Evolutionary conservation across 2,888 invertebrate species (phyloP), one percentile per base, ranked within the genome.

Genomic region (Aspidiotus destructor): DNA sequence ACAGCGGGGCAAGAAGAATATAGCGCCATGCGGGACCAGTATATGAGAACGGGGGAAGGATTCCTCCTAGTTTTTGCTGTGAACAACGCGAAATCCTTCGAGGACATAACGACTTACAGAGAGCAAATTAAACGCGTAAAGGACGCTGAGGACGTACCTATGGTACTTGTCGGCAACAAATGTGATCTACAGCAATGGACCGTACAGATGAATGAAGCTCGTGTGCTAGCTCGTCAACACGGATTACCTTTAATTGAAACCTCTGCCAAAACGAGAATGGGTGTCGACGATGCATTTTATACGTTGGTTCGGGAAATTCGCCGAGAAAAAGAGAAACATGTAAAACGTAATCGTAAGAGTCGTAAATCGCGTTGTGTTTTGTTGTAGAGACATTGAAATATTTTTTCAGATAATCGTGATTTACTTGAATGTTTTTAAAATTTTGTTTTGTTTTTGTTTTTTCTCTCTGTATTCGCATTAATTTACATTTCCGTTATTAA

Each of bases 1-100:
- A 99, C 99, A 71, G 99, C 99, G 68, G 99, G 99, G 72, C 99
- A 99, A 85, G 99, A 99, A 80, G 98, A 99, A 81, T 99, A 98
- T 80, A 83, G 96, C 77, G 98, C 98, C 73, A 99, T 99, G 98
- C 82, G 98, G 75, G 99, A 99, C 81, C 98, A 99, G 84, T 99
- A 99, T 80, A 98, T 99, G 98, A 84, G 98, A 76, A 99, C 98
- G 62, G 98, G 98, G 52, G 98, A 99, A 81, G 98, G 99, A 13
- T 99, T 99, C 81, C 84, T 99, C 72, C 85, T 99, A 75, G 99
- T 99, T 73, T 99, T 99, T 81, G 98, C 99, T 74, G 96, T 99
- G 74, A 99, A 99, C 81, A 98, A 97, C 79, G 91, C 92, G 72
- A 98, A 98, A 82, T 97, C 97, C 78, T 97, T 97, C 79, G 97